Conservation (phyloP, 2,888 invertebrate species). For the Coenonympha glycerion region DNA sequence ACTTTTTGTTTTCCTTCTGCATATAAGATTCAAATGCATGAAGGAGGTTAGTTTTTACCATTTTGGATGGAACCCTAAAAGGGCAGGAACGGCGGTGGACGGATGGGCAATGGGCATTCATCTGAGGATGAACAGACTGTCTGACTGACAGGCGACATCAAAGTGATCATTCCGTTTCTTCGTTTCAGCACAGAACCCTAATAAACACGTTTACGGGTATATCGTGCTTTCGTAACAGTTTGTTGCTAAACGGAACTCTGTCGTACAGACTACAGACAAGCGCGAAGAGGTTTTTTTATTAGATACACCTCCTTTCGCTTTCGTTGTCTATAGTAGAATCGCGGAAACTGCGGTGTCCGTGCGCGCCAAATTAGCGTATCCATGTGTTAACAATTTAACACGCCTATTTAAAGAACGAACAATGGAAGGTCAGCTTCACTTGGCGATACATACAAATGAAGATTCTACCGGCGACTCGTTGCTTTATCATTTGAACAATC, state of each 20-base stretch:
- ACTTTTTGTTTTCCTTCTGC: too few species aligned
- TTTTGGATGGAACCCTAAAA: too few species aligned
- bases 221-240: conserved; percentile 32
- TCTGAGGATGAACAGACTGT: too few species aligned
- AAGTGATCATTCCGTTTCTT: too few species aligned
- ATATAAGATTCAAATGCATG: too few species aligned
- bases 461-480: conserved; percentile 30
- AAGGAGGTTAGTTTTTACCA: too few species aligned
- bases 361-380: conserved; percentile 63
- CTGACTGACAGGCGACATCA: too few species aligned
- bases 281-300: conserved; percentile 16
- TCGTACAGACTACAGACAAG: conserved; percentile 6
- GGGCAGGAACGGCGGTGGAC: too few species aligned
- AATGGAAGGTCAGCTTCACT: conserved; percentile 64
- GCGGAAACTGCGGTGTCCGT: conserved; percentile 49
- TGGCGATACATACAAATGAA: conserved; percentile 56
- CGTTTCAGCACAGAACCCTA: too few species aligned
- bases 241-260: conserved; percentile 44
- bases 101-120: too few species aligned
- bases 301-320: conserved; percentile 47
- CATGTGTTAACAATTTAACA: conserved; percentile 49
- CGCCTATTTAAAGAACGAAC: conserved; percentile 61
- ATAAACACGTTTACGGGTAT: not conserved
- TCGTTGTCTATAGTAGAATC: conserved; percentile 48
- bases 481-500: conserved; percentile 17